Evolutionary conservation across 2,888 invertebrate genomes (phyloP), one percentile per base, ranked within the genome.

Genomic region (Nemurella pictetii): DNA sequence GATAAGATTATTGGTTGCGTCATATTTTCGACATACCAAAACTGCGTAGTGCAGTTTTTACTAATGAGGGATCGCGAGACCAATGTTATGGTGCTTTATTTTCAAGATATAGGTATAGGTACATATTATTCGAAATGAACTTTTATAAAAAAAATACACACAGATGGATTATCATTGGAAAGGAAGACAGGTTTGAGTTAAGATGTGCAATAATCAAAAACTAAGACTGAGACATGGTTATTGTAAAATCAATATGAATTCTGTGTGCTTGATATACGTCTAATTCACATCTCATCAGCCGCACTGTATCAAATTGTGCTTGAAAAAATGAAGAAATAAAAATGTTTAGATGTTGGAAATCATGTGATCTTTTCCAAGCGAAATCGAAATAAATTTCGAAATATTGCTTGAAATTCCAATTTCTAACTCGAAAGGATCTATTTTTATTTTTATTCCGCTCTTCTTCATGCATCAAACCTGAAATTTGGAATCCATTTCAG

Each of bases 71-170:
- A 26, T 26, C 7, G 28, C 27, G 26, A 75, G 75, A 75, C 75
- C 75, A 75, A 75, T 75, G 26, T 75, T 75, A 75, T 75, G 28
- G 26, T 75, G 75, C 75, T 75, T 75, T 28, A 75, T 27, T 75
- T 75, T 4, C 2, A 27, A 75, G n/a, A 73, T n/a, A 27, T n/a
- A n/a, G n/a, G n/a, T n/a, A 75, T 75, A 75, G 20, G 7, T 27
- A 26, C 75, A 26, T 75, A 27, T 15, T 12, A 75, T 25, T 4
- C 9, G 28, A 28, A 28, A 9, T 4, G 27, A 28, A 28, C 3
- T 75, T 27, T 75, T 75, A 27, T 75, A 75, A 75, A 75, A 26
- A 75, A 75, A 28, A 75, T 27, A 75, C 2, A 55, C 55, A 55
- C 55, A 55, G 75, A 4, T 7, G 28, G 7, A 75, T n/a, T 75